Evolutionary conservation across 2,113 vertebrate genomes (phyloP), one percentile per base, ranked within the genome.

Genomic region (Aptenodytes patagonicus): DNA sequence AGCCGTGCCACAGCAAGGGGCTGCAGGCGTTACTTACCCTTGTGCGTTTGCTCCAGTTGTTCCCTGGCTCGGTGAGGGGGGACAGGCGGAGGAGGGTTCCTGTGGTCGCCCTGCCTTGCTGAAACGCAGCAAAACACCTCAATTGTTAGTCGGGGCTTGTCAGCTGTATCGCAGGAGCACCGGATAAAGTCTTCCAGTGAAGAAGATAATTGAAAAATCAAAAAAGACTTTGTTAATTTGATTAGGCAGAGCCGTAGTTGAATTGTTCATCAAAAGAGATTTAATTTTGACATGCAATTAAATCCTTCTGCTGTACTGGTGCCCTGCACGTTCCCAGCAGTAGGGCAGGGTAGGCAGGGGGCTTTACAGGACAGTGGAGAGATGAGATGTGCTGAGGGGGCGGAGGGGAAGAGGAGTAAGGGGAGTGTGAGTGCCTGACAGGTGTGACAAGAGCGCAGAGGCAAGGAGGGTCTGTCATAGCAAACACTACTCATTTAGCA

Each of bases 131-230:
- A 54, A 19, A 72, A 42, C 92, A 77, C 93, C 95, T 93, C 97
- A 31, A 71, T 97, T 97, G 96, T 95, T n/a, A 96, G 95, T 95
- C 84, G 82, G 87, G 88, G 95, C 98, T 97, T 98, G 98, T 98
- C 98, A 93, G 97, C 93, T 17, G 78, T 49, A 93, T 97, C 70
- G 24, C 91, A 93, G 90, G 89, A 93, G 96, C 94, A 18, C 87
- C 8, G 87, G 98, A 97, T 97, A 97, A 98, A 98, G 98, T 87
- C 97, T 98, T 98, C 97, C 93, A 29, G 94, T 71, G 95, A 95
- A 96, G 98, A 97, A 98, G 98, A 99, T 99, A 99, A 99, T 99
- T 99, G 98, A 99, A 99, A 99, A 99, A 99, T 99, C 98, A 99
- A 99, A 99, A 98, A 99, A 97, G 98, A 99, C 98, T 99, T 98